phyloP scores from a whole-genome alignment of 92 coral and sea anemone species.

The Chrysogorgia sp. region DNA sequence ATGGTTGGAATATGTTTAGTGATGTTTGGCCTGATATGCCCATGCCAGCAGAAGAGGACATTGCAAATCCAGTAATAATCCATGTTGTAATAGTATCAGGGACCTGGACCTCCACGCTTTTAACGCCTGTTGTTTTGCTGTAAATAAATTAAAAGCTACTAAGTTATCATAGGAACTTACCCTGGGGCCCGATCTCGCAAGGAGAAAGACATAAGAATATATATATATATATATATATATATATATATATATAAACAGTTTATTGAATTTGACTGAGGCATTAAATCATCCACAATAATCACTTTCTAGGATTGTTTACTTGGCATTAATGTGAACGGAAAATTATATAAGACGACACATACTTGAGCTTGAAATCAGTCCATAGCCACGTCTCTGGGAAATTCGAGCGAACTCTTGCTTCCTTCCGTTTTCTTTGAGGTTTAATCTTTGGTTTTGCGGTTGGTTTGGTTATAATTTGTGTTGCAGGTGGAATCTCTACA shows the following conservation, averaged over 20 bases:
- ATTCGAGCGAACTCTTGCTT: slow-evolving; percentile 62
- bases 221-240: background rate
- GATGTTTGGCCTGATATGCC: slow-evolving; percentile 28
- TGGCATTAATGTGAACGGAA: background rate
- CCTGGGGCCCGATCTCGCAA: background rate
- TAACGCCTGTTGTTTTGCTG: slow-evolving; percentile 14
- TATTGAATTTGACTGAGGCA: background rate
- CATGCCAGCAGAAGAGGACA: slow-evolving; percentile 39
- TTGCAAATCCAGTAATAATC: slow-evolving; percentile 45
- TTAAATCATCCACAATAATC: no score
- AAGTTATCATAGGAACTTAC: background rate
- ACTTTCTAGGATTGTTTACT: background rate
- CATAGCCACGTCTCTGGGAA: slow-evolving; percentile 98
- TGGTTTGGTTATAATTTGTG: background rate
- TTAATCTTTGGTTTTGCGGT: background rate
- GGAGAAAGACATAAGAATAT: background rate
- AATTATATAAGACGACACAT: slow-evolving; percentile 17
- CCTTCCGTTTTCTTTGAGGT: background rate
- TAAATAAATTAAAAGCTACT: background rate
- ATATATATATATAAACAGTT: background rate
- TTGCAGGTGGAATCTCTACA: no score
- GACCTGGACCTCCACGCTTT: slow-evolving; percentile 18
- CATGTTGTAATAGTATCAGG: slow-evolving; percentile 52
- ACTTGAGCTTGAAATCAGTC: slow-evolving; percentile 81
- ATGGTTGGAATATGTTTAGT: slow-evolving; percentile 34